Evolutionary conservation across 2,888 invertebrate genomes (phyloP), one percentile per base, ranked within the genome.

Genomic region (Mythimna lalbum): DNA sequence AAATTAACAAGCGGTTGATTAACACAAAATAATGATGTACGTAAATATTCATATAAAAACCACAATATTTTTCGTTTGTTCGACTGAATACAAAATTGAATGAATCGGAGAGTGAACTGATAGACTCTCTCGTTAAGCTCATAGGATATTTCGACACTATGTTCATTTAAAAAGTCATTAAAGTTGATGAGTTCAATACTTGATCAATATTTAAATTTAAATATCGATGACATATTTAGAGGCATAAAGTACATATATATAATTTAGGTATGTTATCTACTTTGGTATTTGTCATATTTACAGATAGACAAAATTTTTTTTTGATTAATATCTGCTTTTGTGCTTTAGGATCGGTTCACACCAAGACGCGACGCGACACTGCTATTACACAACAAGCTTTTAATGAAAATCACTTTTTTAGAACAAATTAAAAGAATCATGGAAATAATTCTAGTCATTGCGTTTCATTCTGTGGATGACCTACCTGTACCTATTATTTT

Each of bases 81-180:
- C 33, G 14, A 50, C 67, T 56, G n/a, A 56, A 56, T 39, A 47
- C 49, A 47, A 39, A 39, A 57, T 52, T 23, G 17, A 14, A 53
- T 49, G 4, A n/a, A 10, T 76, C 17, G 5, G n/a, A 52, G 61
- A 33, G 7, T 39, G 9, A 31, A 57, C 43, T 61, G 36, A 60
- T 50, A 61, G 75, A 36, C 36, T 53, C 33, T 39, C 7, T 39
- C 57, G 31, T 56, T 68, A 61, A 61, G 50, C 64, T 61, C 6
- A 61, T 55, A 39, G 36, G n/a, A 57, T 64, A 70, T 76, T 69
- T 76, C 36, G 9, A n/a, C 52, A 62, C 31, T 7, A 31, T 27
- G 5, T 71, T 77, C 10, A 61, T 70, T 64, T 49, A 39, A 71
- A 57, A 61, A 52, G 36, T 33, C 50, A 60, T 76, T 75, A 50